A percentile compares a stretch with the other conserved stretches of the same genome.
Conservation (phyloP, 92 coral and sea anemone genomes). For the Porites rus region DNA sequence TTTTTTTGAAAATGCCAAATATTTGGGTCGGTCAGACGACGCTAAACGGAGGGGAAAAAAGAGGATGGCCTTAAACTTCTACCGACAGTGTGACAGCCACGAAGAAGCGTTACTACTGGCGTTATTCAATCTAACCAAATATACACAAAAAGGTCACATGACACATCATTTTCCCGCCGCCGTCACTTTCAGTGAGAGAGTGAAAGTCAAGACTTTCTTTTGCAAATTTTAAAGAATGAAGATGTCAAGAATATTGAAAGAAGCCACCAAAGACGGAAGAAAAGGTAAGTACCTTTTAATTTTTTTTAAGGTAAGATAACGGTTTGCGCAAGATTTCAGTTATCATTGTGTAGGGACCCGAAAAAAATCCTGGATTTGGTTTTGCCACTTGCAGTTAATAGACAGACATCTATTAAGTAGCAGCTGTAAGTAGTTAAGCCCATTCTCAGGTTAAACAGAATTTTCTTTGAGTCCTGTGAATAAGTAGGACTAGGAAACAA, state of each 20-base stretch:
- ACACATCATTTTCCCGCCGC: conserved; percentile 12
- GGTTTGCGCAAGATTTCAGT: neutral
- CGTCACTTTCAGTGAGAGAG: neutral
- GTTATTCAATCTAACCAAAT: neutral
- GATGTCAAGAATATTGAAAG: neutral
- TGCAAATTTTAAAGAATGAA: no score
- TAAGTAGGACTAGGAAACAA: no score
- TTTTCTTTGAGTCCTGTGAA: no score
- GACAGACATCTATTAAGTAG: no score
- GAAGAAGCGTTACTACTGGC: neutral
- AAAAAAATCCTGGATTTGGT: no score
- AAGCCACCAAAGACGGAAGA: neutral
- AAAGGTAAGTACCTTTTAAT: neutral
- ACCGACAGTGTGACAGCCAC: neutral
- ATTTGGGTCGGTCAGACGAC: neutral
- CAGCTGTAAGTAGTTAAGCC: no score
- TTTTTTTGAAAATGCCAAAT: no score
- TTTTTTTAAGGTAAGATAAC: neutral
- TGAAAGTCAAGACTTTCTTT: no score
- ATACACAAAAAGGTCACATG: conserved; percentile 9
- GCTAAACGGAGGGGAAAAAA: neutral
- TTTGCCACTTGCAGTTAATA: no score
- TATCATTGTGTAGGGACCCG: neutral
- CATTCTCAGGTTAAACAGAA: no score
- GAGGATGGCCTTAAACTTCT: neutral